Percentiles rank a stretch among this genome's conserved stretches.
Conservation (phyloP, 2,113 vertebrate species). For the Myrmecobius fasciatus region DNA sequence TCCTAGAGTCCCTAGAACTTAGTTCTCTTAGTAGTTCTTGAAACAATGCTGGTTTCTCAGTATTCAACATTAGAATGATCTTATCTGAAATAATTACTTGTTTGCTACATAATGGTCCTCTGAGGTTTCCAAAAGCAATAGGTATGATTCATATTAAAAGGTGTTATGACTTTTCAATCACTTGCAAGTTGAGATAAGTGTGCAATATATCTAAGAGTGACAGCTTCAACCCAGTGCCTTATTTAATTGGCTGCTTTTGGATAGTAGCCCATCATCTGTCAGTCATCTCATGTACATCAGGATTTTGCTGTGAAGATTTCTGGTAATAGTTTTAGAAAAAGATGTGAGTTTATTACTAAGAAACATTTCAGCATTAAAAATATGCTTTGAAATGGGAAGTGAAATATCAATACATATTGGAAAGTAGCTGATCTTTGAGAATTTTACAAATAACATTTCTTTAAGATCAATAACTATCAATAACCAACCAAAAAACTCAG, state of each 20-base stretch:
- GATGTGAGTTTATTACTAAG: not conserved
- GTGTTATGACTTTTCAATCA: conserved; percentile 36
- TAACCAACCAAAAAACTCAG: not conserved
- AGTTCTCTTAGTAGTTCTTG: not conserved
- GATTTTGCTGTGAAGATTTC: not conserved
- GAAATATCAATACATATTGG: not conserved
- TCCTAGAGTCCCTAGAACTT: not conserved
- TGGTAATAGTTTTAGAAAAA: conserved; percentile 37
- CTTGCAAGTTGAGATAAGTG: conserved; percentile 24
- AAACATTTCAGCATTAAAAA: conserved; percentile 43
- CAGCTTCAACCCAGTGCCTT: not conserved
- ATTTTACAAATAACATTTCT: conserved; percentile 26
- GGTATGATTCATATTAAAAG: conserved; percentile 6
- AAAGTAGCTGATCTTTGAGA: conserved; percentile 17
- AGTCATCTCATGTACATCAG: conserved; percentile 2
- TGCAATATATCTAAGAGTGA: conserved; percentile 22
- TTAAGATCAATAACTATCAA: conserved; percentile 4
- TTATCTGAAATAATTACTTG: conserved; percentile 49
- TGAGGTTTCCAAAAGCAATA: conserved; percentile 39
- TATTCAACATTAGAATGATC: not conserved
- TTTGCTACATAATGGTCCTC: conserved; percentile 32
- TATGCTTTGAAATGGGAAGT: conserved; percentile 16
- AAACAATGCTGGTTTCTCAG: conserved; percentile 34
- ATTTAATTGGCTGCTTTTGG: conserved; percentile 51
- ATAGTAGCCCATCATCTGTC: conserved; percentile 25